phyloP scores from a whole-genome alignment of 2,888 invertebrate genomes.

The Orchesellides sinensis region DNA sequence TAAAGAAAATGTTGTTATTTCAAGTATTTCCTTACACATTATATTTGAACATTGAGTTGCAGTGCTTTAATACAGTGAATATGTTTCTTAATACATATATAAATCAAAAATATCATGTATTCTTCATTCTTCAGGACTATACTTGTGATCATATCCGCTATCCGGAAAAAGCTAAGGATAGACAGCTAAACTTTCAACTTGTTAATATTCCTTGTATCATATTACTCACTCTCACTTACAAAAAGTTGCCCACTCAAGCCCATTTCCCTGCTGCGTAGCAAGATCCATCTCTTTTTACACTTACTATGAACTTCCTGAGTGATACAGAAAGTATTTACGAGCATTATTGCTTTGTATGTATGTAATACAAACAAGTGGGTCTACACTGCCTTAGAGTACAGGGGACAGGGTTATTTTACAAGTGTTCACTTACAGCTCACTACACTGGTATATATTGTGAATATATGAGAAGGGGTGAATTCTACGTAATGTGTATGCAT shows the following conservation, averaged over 20 bases:
- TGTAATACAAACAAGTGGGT: background rate
- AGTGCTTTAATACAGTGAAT: conserved; percentile 1
- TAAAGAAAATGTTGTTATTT: background rate
- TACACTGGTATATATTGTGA: no score
- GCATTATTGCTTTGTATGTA: background rate
- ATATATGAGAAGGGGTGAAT: no score
- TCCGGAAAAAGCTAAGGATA: background rate
- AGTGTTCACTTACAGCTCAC: background rate
- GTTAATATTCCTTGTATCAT: conserved; percentile 7
- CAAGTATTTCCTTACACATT: background rate
- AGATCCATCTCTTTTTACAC: no score
- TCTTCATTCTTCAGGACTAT: no score
- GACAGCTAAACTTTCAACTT: background rate
- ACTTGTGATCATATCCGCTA: background rate
- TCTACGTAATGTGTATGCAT: no score
- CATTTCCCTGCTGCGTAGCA: no score
- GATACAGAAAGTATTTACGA: no score
- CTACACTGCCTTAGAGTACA: background rate
- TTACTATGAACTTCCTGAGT: no score
- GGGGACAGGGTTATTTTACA: background rate
- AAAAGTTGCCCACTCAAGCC: no score
- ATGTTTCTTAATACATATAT: no score
- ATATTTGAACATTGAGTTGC: background rate
- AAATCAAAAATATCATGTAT: no score
- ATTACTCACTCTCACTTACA: no score